Percentiles rank a stretch among this genome's conserved stretches.
These are phyloP conservation scores for Rhadinocentrus ornatus DNA, from an alignment of 2,797 vertebrate species.

Conservation along the genomic window DNA sequence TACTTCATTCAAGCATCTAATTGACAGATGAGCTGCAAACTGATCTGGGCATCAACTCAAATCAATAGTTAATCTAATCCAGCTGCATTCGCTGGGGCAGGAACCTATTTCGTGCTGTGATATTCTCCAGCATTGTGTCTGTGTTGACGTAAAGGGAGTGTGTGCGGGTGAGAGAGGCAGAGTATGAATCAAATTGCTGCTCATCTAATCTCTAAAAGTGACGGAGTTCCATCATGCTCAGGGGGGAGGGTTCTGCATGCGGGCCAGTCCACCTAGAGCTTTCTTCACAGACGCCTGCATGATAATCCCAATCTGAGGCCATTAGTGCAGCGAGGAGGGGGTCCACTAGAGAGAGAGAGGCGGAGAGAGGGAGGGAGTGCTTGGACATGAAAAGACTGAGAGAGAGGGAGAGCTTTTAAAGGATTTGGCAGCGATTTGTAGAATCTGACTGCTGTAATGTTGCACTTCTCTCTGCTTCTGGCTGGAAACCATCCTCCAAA, in stretches of 20 bases:
- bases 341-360: constrained; percentile 55
- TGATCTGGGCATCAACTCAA: constrained; percentile 48
- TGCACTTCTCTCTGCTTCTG: constrained; percentile 64
- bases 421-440: constrained; percentile 86
- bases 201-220: constrained; percentile 80
- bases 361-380: constrained; percentile 40
- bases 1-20: constrained; percentile 32
- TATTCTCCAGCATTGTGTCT: constrained; percentile 45
- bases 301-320: constrained; percentile 87
- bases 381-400: constrained; percentile 60
- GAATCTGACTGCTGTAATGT: constrained; percentile 80
- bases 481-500: constrained; percentile 53
- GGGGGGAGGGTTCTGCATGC: constrained; percentile 6
- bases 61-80: constrained; percentile 71
- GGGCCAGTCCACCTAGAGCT: constrained; percentile 73
- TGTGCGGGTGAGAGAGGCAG: neutral
- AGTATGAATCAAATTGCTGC: constrained; percentile 69
- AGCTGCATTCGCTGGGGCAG: constrained; percentile 37
- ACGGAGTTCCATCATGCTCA: constrained; percentile 65
- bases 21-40: constrained; percentile 58
- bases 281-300: constrained; percentile 81
- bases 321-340: constrained; percentile 76
- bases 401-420: constrained; percentile 78
- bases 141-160: constrained; percentile 1
- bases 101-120: constrained; percentile 34